A percentile compares a stretch with the other conserved stretches of the same genome.
Conservation (phyloP, 2,888 invertebrate genomes). For the Leptinotarsa rubiginosa region DNA sequence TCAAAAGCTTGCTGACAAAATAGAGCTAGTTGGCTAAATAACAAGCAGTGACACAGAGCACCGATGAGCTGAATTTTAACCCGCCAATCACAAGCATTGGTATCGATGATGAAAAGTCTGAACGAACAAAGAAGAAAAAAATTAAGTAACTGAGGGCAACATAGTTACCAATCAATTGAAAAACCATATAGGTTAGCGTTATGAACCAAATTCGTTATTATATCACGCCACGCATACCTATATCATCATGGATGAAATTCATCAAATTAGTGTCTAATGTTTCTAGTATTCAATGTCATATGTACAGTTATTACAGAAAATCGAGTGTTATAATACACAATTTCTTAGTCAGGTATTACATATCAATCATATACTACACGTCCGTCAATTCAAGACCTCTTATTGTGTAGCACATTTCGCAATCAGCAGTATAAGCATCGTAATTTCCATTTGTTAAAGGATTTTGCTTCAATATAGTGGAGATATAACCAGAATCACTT, state of each 20-base stretch:
- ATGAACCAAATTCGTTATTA: too few relatives aligned
- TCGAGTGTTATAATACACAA: constrained; percentile 94
- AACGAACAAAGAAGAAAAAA: too few relatives aligned
- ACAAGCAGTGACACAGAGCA: too few relatives aligned
- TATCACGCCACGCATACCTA: too few relatives aligned
- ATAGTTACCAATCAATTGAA: too few relatives aligned
- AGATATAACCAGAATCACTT: constrained; percentile 39
- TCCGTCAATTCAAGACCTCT: constrained; percentile 86
- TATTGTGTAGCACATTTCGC: constrained; percentile 96
- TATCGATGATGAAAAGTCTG: too few relatives aligned
- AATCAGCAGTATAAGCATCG: constrained; percentile 87
- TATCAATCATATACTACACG: constrained; percentile 84
- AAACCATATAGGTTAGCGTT: too few relatives aligned
- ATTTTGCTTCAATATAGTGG: constrained; percentile 28
- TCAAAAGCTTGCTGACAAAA: too few relatives aligned
- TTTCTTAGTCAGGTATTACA: constrained; percentile 83
- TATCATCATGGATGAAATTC: constrained; percentile 81
- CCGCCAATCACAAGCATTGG: too few relatives aligned
- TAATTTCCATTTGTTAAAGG: constrained; percentile 41
- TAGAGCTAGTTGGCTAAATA: too few relatives aligned
- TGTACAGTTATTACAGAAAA: constrained; percentile 91
- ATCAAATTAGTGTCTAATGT: constrained; percentile 84
- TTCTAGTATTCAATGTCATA: constrained; percentile 72
- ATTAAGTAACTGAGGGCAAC: too few relatives aligned
- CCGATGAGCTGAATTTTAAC: too few relatives aligned